Percentiles rank a stretch among this genome's conserved stretches.
phyloP scores from a whole-genome alignment of 2,888 invertebrate species.

The Cantharis rufa region DNA sequence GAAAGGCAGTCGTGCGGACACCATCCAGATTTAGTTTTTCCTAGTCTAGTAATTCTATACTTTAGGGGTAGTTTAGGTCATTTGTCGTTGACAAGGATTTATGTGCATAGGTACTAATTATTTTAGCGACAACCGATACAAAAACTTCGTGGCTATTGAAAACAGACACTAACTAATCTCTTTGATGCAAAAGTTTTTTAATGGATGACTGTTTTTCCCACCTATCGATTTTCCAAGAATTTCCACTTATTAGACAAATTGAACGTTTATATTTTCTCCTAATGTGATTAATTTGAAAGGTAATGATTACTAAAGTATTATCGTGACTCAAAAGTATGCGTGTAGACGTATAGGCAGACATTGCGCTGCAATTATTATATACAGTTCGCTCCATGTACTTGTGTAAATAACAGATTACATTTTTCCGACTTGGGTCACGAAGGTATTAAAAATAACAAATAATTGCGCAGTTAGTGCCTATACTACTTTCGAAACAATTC shows the following conservation, averaged over 20 bases:
- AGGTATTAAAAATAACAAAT: slow-evolving; percentile 44
- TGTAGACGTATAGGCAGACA: slow-evolving; percentile 53
- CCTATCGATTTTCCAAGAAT: background rate
- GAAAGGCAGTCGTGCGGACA: slow-evolving; percentile 47
- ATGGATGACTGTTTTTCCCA: background rate
- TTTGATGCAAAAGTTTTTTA: background rate
- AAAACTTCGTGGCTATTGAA: slow-evolving; percentile 11
- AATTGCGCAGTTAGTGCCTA: slow-evolving; percentile 44
- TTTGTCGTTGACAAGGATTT: slow-evolving; percentile 49
- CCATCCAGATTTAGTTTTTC: slow-evolving; percentile 48
- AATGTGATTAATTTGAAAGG: background rate
- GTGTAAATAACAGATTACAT: slow-evolving; percentile 46
- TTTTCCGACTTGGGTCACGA: slow-evolving; percentile 50
- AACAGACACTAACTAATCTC: slow-evolving; percentile 10
- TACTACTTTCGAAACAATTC: background rate
- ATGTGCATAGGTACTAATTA: slow-evolving; percentile 46
- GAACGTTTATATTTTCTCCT: background rate
- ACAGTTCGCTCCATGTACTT: slow-evolving; percentile 46
- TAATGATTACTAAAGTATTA: slow-evolving; percentile 27
- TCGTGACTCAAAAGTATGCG: slow-evolving; percentile 45
- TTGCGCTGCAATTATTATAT: slow-evolving; percentile 48
- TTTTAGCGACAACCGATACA: slow-evolving; percentile 20
- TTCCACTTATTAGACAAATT: background rate
- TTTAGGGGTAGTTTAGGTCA: slow-evolving; percentile 40
- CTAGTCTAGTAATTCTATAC: slow-evolving; percentile 39